Base-by-base conservation (phyloP, 2,113 vertebrate genomes). In the Bufo gargarizans region DNA sequence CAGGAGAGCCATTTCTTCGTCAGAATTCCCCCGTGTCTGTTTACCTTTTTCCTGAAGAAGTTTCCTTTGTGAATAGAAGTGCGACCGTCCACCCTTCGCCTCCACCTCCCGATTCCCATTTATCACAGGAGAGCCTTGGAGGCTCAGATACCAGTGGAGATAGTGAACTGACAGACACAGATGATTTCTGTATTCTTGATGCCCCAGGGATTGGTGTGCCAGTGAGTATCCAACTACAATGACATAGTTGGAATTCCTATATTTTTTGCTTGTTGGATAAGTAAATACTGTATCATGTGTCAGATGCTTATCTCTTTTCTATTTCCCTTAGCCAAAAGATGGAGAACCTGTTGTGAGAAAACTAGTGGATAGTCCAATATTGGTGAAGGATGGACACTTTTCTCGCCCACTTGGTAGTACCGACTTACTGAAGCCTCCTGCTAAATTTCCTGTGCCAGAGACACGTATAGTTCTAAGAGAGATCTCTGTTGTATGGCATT, bases 151-250 rank as follows among this genome's bases (percentile, higher is more conserved):
- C 94, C 94, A 91, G 94, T 87, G 91, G 92, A 4, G 91, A 93
- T 1, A 92, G 91, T 12, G 93, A 94, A 55, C 96, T 96, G 78
- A 94, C 96, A 0, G 97, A 98, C 92, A 96, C 97, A 0, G 97
- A 98, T 0, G 97, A 97, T 91, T 98, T 98, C 90, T 98, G 97
- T 89, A 98, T 98, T 92, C 92, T 98, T 49, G 97, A 98, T 14
- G 96, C 97, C 45, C 97, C 97, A 0, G 97, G 97, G 90, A 96
- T 97, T 85, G 97, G 97, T 86, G 97, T 98, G 80, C 96, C 95
- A 86, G 97, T 98, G 85, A 91, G 96, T 90, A 33, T 33, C 2
- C 6, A 19, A 56, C 72, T 50, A 22, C 20, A 14, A 5, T 55
- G 6, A 76, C 19, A 19, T n/a, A 49, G 1, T 71, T 71, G 69